phyloP scores from a whole-genome alignment of 2,113 vertebrate genomes.

The Crotalus horridus region DNA sequence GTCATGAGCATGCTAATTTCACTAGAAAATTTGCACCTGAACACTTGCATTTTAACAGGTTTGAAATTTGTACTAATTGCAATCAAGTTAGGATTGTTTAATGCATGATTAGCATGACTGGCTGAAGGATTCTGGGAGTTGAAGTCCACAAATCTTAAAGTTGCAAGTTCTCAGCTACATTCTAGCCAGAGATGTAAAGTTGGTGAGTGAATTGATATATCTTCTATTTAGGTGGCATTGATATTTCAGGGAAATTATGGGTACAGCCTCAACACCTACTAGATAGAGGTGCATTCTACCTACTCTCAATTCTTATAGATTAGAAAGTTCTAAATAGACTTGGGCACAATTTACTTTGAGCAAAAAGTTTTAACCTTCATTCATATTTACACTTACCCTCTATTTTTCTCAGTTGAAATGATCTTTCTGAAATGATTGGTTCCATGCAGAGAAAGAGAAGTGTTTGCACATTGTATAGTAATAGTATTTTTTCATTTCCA shows the following conservation, averaged over 20 bases:
- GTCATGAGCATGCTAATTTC: neutral
- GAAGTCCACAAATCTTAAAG: neutral
- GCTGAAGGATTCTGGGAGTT: neutral
- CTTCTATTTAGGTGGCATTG: neutral
- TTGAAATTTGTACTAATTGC: neutral
- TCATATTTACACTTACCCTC: constrained; percentile 74
- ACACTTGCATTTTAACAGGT: neutral
- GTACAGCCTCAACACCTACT: neutral
- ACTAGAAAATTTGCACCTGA: neutral
- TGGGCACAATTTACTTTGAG: constrained; percentile 68
- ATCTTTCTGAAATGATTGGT: constrained; percentile 76
- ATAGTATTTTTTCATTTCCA: constrained; percentile 49
- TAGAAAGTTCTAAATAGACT: constrained; percentile 65
- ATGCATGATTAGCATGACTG: neutral
- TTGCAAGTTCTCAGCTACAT: neutral
- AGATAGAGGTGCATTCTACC: neutral
- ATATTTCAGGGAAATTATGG: neutral
- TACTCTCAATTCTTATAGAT: constrained; percentile 52
- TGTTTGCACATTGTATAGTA: constrained; percentile 64
- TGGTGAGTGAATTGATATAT: neutral
- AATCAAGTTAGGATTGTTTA: neutral
- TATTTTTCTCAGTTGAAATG: constrained; percentile 74
- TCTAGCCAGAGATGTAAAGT: neutral
- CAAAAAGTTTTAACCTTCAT: constrained; percentile 70
- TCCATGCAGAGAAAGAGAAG: constrained; percentile 73